phyloP scores from a whole-genome alignment of 1,140 invertebrate genomes.

The Andricus grossulariae region DNA sequence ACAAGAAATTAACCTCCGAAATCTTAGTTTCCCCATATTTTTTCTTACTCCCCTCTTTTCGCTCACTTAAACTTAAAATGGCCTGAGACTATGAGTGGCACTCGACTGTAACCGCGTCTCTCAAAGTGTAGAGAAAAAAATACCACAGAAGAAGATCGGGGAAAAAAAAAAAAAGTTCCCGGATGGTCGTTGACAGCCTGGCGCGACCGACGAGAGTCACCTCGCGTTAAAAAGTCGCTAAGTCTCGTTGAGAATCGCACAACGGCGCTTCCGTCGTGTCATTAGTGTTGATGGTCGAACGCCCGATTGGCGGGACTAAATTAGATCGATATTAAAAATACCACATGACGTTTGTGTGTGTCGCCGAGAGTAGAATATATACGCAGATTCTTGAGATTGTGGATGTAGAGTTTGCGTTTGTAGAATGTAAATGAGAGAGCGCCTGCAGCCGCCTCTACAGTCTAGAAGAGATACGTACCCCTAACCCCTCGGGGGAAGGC shows the following conservation, averaged over 20 bases:
- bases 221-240: constrained; percentile 20
- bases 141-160: not conserved
- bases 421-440: constrained; percentile 1
- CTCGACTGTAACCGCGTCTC: not conserved
- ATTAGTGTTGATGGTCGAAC: constrained; percentile 26
- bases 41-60: too few relatives aligned
- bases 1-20: too few relatives aligned
- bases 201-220: not conserved
- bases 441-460: constrained; percentile 15
- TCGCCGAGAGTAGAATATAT: not conserved
- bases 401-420: too few relatives aligned
- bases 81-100: too few relatives aligned
- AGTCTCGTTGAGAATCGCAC: not conserved
- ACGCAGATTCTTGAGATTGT: not conserved
- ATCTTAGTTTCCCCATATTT: too few relatives aligned
- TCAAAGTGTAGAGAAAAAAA: not conserved
- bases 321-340: constrained; percentile 30
- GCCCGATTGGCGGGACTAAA: constrained; percentile 21
- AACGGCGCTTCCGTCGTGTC: constrained; percentile 13
- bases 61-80: too few relatives aligned
- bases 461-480: not conserved
- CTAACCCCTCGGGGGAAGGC: constrained; percentile 7
- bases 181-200: not conserved
- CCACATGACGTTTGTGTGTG: constrained; percentile 5
- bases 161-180: not conserved